A percentile compares a stretch with the other conserved stretches of the same genome.
Evolutionary conservation across 1,140 invertebrate genomes (phyloP).

Genomic region (Akabosia matsudoensis): DNA sequence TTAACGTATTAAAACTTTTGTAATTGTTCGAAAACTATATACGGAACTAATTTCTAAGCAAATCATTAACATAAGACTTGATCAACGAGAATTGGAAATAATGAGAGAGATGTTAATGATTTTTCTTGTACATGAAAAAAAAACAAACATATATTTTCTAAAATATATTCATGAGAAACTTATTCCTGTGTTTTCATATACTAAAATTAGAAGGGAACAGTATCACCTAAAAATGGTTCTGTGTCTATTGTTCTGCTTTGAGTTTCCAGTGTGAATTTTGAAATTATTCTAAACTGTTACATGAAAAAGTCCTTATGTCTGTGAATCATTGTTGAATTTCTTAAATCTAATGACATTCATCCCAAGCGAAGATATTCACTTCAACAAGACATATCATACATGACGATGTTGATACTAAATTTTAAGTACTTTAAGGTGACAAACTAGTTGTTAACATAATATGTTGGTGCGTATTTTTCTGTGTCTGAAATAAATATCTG

Average conservation of each 20-base stretch:
- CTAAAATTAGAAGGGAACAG: neutral
- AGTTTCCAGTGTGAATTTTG: neutral
- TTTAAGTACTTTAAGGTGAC: no score
- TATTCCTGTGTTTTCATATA: neutral
- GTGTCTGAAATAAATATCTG: no score
- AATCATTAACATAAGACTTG: neutral
- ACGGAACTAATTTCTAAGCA: no score
- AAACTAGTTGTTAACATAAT: no score
- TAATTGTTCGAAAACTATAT: no score
- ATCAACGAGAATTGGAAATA: neutral
- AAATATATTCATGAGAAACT: neutral
- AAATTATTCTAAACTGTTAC: neutral
- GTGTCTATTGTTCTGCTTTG: neutral
- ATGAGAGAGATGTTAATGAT: neutral
- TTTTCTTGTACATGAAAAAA: neutral
- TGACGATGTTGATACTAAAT: slow-evolving; percentile 13
- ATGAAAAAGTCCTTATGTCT: neutral
- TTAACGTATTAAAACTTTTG: no score
- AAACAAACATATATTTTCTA: neutral
- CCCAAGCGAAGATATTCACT: neutral
- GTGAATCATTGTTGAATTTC: neutral
- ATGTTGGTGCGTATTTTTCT: no score
- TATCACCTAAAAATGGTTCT: neutral
- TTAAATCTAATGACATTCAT: neutral
- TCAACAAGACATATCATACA: slow-evolving; percentile 25